Evolutionary conservation across 2,888 invertebrate genomes (phyloP), one percentile per base, ranked within the genome.

Genomic region (Patella caerulea): DNA sequence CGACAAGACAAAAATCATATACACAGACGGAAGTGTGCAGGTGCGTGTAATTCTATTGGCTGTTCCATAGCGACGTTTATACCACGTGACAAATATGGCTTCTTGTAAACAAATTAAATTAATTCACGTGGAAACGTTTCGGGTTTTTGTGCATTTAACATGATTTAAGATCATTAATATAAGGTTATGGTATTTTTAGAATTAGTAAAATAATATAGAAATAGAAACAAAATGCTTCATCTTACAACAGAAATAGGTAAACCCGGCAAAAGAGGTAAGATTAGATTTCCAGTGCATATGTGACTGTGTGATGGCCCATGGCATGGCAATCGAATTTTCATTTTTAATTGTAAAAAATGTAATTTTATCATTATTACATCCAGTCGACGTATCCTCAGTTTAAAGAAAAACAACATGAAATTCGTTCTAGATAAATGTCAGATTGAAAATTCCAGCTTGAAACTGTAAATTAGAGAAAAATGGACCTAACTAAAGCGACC

Each of bases 231-330:
- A 75, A 89, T 89, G 89, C 78, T 89, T 73, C 88, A 89, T 73
- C 82, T 89, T 11, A 89, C 88, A 72, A 88, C 89, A 53, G 88
- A 89, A 83, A 81, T 88, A 29, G 89, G 89, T 72, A 86, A 84
- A 76, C 84, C 86, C 17, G 89, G 89, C 24, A 85, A 76, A 77
- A 83, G 79, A 82, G 89, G 88, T 87, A 80, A 77, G 74, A 71
- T 76, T 19, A 53, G 17, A 24, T 45, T 45, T 45, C 4, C 5
- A 45, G 3, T 5, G 34, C 34, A 45, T 45, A 5, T n/a, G n/a
- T n/a, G n/a, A n/a, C n/a, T n/a, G n/a, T n/a, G n/a, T n/a, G n/a
- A n/a, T n/a, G n/a, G n/a, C n/a, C n/a, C n/a, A n/a, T 24, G 24
- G 24, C 24, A 24, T 45, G 5, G 5, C 34, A 45, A 45, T 45